Percentiles rank a stretch among this genome's conserved stretches.
Conservation (phyloP, 2,113 vertebrate genomes). For the Leptosomus discolor region DNA sequence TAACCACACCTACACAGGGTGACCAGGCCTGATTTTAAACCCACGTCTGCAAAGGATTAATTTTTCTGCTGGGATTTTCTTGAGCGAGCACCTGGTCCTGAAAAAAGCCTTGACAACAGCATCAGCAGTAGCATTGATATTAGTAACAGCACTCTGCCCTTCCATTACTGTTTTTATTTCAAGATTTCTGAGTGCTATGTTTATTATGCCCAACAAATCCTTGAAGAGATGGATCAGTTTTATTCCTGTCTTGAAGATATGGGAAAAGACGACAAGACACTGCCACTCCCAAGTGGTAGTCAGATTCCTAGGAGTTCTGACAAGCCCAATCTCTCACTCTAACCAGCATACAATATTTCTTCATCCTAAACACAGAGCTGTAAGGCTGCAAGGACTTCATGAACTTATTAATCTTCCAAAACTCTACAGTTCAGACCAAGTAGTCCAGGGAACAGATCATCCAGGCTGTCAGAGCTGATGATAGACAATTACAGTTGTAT, state of each 20-base stretch:
- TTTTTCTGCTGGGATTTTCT: background rate
- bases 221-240: background rate
- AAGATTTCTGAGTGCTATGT: background rate
- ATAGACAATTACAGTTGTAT: background rate
- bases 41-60: background rate
- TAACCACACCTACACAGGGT: background rate
- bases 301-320: background rate
- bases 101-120: background rate
- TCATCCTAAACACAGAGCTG: background rate
- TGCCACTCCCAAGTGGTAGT: background rate
- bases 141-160: background rate
- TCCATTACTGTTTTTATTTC: conserved; percentile 1
- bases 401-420: conserved; percentile 11
- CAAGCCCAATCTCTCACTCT: background rate
- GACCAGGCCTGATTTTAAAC: background rate
- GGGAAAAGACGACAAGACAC: background rate
- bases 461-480: background rate
- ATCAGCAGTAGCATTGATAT: background rate
- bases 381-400: background rate
- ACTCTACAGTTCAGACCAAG: background rate
- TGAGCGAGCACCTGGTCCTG: background rate
- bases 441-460: background rate
- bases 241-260: background rate
- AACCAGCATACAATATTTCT: background rate
- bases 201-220: background rate